Percentiles rank a stretch among this genome's conserved stretches.
Evolutionary conservation across 2,888 invertebrate genomes (phyloP).

Genomic region (Zelleria hepariella): DNA sequence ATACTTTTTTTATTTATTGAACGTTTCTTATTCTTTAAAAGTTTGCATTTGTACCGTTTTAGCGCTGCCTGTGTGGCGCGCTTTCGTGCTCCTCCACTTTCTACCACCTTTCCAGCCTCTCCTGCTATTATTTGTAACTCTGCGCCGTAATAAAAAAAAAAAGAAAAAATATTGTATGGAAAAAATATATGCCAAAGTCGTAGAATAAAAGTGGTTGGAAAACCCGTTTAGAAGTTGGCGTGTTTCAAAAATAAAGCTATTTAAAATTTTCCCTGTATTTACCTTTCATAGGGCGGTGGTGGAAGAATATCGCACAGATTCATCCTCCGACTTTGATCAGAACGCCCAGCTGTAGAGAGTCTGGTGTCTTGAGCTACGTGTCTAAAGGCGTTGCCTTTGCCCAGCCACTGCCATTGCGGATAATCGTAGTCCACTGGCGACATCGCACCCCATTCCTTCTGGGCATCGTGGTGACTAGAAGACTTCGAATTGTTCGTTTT

Average conservation of each 20-base stretch:
- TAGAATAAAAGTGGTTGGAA: too few species aligned
- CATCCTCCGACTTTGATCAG: slow-evolving; percentile 59
- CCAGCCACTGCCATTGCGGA: slow-evolving; percentile 66
- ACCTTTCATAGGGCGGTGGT: slow-evolving; percentile 67
- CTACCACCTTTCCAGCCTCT: too few species aligned
- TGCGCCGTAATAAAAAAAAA: too few species aligned
- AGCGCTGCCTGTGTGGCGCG: too few species aligned
- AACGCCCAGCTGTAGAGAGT: slow-evolving; percentile 44
- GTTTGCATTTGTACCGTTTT: too few species aligned
- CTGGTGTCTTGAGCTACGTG: slow-evolving; percentile 35
- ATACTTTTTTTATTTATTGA: too few species aligned
- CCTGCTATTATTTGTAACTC: too few species aligned
- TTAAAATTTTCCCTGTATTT: slow-evolving; percentile 11
- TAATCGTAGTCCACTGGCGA: slow-evolving; percentile 64
- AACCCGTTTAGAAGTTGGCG: background rate
- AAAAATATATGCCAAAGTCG: too few species aligned
- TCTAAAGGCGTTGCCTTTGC: slow-evolving; percentile 60
- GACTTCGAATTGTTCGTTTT: slow-evolving; percentile 60
- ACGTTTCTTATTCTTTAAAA: too few species aligned
- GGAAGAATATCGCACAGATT: slow-evolving; percentile 62
- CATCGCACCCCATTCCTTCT: slow-evolving; percentile 56
- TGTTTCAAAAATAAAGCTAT: background rate
- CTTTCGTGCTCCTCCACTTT: too few species aligned
- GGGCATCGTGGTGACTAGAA: slow-evolving; percentile 57
- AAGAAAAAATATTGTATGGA: too few species aligned